A percentile compares a stretch with the other conserved stretches of the same genome.
Conservation (phyloP, 2,888 invertebrate genomes). For the Ectemnius lituratus region DNA sequence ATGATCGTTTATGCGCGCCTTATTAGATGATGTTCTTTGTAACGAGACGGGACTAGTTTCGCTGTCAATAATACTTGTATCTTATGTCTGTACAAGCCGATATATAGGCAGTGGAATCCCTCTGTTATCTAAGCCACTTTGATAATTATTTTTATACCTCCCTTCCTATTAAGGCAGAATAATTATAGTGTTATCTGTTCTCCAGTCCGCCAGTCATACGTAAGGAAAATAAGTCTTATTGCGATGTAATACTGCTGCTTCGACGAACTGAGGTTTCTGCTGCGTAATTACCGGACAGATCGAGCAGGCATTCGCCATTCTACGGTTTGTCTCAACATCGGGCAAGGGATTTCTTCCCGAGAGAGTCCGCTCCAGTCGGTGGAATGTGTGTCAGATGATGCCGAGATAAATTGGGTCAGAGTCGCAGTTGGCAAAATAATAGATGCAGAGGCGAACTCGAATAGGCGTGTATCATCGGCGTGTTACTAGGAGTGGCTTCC, state of each 20-base stretch:
- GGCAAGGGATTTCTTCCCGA: too few species aligned
- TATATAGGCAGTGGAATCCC: too few species aligned
- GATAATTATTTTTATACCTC: too few species aligned
- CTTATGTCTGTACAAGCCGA: too few species aligned
- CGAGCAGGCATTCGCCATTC: neutral
- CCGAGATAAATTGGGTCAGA: neutral
- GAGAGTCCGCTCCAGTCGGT: too few species aligned
- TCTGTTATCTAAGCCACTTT: too few species aligned
- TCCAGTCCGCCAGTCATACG: neutral
- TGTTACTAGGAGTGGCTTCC: conserved; percentile 55
- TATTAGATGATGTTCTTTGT: too few species aligned
- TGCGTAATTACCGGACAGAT: neutral
- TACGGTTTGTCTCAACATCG: too few species aligned
- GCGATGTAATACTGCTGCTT: neutral
- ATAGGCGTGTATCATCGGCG: conserved; percentile 15
- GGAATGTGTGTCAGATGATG: neutral
- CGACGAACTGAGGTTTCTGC: neutral
- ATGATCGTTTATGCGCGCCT: neutral
- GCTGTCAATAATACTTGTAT: too few species aligned
- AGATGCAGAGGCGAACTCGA: conserved; percentile 9
- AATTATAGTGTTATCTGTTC: too few species aligned
- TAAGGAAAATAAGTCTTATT: neutral
- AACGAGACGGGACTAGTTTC: too few species aligned
- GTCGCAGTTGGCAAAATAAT: neutral
- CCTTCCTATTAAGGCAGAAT: too few species aligned